Base-by-base conservation (phyloP, 2,888 invertebrate species). In the Eledona agricola region DNA sequence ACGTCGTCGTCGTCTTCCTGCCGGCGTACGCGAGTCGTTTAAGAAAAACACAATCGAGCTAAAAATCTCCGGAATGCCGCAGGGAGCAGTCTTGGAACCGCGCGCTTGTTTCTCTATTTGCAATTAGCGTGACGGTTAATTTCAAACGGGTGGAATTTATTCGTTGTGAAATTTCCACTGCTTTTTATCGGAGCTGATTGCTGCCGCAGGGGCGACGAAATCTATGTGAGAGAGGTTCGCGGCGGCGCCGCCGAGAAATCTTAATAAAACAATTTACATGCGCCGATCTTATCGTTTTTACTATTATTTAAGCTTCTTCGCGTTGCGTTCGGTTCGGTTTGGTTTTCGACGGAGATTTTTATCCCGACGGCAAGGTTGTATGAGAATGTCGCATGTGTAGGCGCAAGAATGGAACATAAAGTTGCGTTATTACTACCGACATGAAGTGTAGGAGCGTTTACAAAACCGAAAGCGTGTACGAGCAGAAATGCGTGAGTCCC, bases 401-500 rank as follows among this genome's bases (percentile, higher is more conserved):
- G 46, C 46, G 23, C 32, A 40, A 46, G 52, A 38, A 46, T 46
- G 15, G 46, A 40, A 37, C 46, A 52, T 52, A 52, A 52, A 52
- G 17, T 52, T 46, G 52, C 34, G 52, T 52, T 52, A 52, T 52
- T 52, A 52, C 52, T 46, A 38, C 52, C 52, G 40, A 46, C 52
- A 40, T 46, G 19, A 47, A 47, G 46, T 34, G 49, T 43, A 37
- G 53, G 42, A 47, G 49, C 42, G 9, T 49, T 54, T 49, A 49
- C 47, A 23, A 35, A 32, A n/a, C 40, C 40, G 22, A 31, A 43
- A 54, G 37, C 43, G 49, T 38, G 51, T 49, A 54, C 42, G 35
- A 40, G 51, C 17, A 51, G 50, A 51, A 54, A 54, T 57, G 57
- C 57, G 57, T 57, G 54, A 51, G 51, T 29, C 17, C 23, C 31